Conservation (phyloP, 2,888 invertebrate genomes). For the Xestia rhomboidea region DNA sequence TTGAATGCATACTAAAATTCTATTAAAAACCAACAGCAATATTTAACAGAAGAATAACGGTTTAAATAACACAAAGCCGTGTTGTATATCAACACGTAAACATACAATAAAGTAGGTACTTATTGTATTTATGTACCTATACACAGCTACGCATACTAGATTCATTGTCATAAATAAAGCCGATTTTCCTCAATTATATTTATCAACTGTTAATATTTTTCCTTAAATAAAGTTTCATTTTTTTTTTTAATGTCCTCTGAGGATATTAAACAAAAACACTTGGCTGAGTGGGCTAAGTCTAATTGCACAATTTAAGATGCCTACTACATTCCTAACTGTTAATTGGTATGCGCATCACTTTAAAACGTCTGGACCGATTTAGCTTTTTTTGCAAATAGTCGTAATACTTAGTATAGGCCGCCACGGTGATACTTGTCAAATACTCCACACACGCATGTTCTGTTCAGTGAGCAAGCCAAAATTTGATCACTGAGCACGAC, state of each 20-base stretch:
- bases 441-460: slow-evolving; percentile 7
- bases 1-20: neutral
- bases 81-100: neutral
- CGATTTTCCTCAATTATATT: neutral
- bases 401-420: neutral
- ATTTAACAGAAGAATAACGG: neutral
- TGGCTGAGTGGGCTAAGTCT: neutral
- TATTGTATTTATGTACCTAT: neutral
- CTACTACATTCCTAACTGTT: neutral
- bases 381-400: neutral
- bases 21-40: neutral
- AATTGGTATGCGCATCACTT: neutral
- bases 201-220: neutral
- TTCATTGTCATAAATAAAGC: neutral
- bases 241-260: neutral
- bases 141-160: neutral
- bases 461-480: slow-evolving; percentile 16
- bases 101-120: neutral
- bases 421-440: neutral
- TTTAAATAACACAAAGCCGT: neutral
- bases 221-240: neutral
- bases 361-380: neutral
- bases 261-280: neutral
- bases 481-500: slow-evolving; percentile 18
- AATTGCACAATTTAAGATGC: neutral